Percentiles rank a stretch among this genome's conserved stretches.
Conservation (phyloP, 2,797 vertebrate genomes). For the Halcyon badia region DNA sequence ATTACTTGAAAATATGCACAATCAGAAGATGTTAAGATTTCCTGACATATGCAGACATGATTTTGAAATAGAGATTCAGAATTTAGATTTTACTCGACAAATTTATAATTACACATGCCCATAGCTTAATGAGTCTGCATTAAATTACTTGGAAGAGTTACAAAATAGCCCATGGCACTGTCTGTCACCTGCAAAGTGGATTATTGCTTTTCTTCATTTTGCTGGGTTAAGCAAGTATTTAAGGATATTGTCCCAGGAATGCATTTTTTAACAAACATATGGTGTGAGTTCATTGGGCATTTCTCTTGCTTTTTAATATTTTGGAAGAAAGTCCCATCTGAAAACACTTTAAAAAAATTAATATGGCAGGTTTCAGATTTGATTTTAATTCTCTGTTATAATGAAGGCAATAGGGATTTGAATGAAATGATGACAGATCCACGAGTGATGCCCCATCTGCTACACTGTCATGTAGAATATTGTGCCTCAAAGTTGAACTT, state of each 20-base stretch:
- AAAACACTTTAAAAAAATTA: not conserved
- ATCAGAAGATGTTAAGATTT: not conserved
- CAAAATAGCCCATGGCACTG: not conserved
- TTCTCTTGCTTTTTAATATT: not conserved
- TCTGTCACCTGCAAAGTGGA: conserved; percentile 1
- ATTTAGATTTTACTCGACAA: not conserved
- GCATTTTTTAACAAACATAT: not conserved
- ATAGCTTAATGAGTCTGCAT: not conserved
- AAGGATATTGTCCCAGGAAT: not conserved
- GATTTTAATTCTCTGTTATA: conserved; percentile 49
- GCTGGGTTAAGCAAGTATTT: conserved; percentile 9
- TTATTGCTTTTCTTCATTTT: conserved; percentile 28
- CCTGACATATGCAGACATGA: not conserved
- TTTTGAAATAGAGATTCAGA: not conserved
- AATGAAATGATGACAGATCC: conserved; percentile 24
- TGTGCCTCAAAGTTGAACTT: conserved; percentile 33
- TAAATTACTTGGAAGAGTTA: not conserved
- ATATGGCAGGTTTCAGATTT: not conserved
- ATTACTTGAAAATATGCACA: too few relatives aligned
- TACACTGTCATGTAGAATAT: not conserved
- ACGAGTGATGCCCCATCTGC: conserved; percentile 19
- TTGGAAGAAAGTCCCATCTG: not conserved
- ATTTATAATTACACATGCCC: not conserved
- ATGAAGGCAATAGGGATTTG: conserved; percentile 18
- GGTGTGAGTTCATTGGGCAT: not conserved